Base-by-base conservation (phyloP, 1,140 invertebrate species). In the Sitophilus oryzae region DNA sequence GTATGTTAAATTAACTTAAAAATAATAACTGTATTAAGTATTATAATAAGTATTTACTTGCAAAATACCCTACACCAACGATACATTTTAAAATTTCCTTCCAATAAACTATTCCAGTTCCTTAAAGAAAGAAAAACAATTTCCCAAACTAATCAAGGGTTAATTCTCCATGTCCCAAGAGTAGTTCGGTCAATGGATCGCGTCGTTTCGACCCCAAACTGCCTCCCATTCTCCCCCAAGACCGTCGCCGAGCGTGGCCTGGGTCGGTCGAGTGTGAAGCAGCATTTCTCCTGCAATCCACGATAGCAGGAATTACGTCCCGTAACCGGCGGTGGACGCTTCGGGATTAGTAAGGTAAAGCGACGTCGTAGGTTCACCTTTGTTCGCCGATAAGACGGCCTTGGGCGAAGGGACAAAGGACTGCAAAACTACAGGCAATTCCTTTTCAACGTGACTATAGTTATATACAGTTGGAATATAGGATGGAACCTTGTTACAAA, bases 291-390 rank as follows among this genome's bases (percentile, higher is more conserved):
- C 52, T 55, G 52, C 52, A 55, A 55, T 55, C 45, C 52, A 42
- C 45, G 52, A 55, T 55, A 55, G 52, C 52, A 20, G 52, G 52
- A 55, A 55, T 55, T 55, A 55, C 52, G 44, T 48, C 52, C 52
- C 52, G 52, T 55, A 46, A 34, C 52, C 48, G 52, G 46, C 52
- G 36, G 52, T 55, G 52, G 52, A 55, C 52, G 44, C 14, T 45
- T 43, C 52, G 41, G 52, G 52, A 55, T 55, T 55, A 55, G 52
- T 55, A 46, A 55, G 52, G 52, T 55, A 43, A 55, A 55, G 52
- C 44, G 45, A 36, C 45, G 44, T 47, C 52, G 44, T 47, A 55
- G 52, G 45, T 55, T 41, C 44, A 55, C 52, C 52, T 55, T 55
- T 55, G 52, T 11, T 46, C 16, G 44, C 43, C 15, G 52, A 55